Base-by-base conservation (phyloP, 2,888 invertebrate species). In the Scaptomyza parva region DNA sequence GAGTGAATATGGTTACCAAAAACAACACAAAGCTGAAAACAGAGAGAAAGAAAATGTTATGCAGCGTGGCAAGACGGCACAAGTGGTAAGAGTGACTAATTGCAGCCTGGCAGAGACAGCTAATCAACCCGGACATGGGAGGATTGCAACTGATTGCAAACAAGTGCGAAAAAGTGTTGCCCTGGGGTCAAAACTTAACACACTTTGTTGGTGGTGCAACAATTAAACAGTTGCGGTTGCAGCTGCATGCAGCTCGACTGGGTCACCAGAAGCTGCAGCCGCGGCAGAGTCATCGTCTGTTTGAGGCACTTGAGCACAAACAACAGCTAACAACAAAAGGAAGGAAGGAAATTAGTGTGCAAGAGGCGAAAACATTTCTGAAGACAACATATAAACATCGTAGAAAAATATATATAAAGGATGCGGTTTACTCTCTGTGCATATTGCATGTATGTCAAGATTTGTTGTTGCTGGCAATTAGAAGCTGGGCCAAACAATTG, bases 141-240 rank as follows among this genome's bases (percentile, higher is more conserved):
- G 51, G 45, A 35, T 50, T 58, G 63, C 50, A 40, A 44, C 45
- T 28, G 39, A 52, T 57, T 47, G 66, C 66, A 53, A 64, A 66
- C 66, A 53, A 64, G 69, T 54, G 51, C 59, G 52, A 51, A 58
- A 47, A 72, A 72, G 51, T 60, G 60, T 35, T 37, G 40, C 35
- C 88, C 87, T 77, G 60, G 76, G 87, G 89, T 86, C 87, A 86
- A 72, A 89, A 86, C 89, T 89, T 89, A 90, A 89, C 89, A 90
- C 88, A 87, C 86, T 89, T 89, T 81, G 76, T 65, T 70, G 55
- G 48, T 52, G 54, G 48, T 52, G 54, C 39, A 57, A 86, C 82
- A 87, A 83, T 86, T 86, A 86, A 74, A 59, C 70, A 61, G 74
- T 71, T 86, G 81, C 63, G 87, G 86, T 62, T 60, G 70, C 66